Base-by-base conservation (phyloP, 2,113 vertebrate species). In the Azemiops feae region DNA sequence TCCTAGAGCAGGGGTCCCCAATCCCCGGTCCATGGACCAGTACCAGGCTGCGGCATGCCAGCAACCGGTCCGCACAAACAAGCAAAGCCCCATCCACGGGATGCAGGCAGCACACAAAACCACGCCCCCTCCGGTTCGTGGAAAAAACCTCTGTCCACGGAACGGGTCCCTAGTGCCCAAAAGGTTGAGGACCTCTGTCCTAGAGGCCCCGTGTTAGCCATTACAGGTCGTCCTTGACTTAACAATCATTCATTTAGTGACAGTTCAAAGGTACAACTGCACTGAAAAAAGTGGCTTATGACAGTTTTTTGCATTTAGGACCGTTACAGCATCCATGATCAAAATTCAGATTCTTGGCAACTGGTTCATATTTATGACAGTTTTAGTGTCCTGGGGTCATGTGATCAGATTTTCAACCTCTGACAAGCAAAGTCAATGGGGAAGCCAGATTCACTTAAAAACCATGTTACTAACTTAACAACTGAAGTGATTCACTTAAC, bases 11-110 rank as follows among this genome's bases (percentile, higher is more conserved):
- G 74, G 30, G 74, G 20, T 43, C n/a, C n/a, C 39, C 18, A 39
- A 39, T 0, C 34, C n/a, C 2, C 34, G 0, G 0, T 9, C 14
- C 34, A 3, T 43, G 5, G n/a, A 50, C 7, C 7, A 50, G 47
- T 50, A 50, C 8, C 8, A 0, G 8, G 47, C 47, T 9, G 7
- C 8, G 8, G 8, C 47, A 50, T 50, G 8, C 47, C 47, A 10
- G 47, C 47, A 47, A 47, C 45, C 5, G 5, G 45, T 5, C 45
- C 5, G 6, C 45, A 47, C 45, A 47, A 47, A 47, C 45, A 47
- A 47, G 45, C 5, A 50, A 50, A 50, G 8, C 47, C 7, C 47
- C 47, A 50, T 50, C 47, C 47, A 50, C 0, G 47, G 47, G 47
- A 50, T 50, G 8, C 47, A 50, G 47, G 47, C 47, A 50, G 8